Base-by-base conservation (phyloP, 1,140 invertebrate genomes). In the Leptinotarsa texana region DNA sequence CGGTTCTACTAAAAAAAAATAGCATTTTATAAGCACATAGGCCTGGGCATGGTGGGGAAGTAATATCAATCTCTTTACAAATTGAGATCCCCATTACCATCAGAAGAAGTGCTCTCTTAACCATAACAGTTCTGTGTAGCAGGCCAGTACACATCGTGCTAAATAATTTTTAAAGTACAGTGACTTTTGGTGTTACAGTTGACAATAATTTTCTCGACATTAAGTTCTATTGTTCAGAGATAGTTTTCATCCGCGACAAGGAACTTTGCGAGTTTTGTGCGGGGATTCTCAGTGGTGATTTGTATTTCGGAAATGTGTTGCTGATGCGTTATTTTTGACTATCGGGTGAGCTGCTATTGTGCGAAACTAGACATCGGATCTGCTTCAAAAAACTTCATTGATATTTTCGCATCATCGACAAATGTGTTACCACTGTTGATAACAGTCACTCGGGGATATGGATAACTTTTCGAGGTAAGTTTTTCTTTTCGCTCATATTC, bases 41-140 rank as follows among this genome's bases (percentile, higher is more conserved):
- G 63, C 15, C 17, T 21, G 11, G 21, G 3, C 21, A 65, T 66
- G 47, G 80, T 77, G 80, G 80, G 80, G 80, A 72, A 62, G 69
- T 72, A 77, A 79, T 80, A 80, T 78, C 74, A 77, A 79, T 79
- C 80, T 75, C 71, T 74, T 69, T 75, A 73, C 75, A 79, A 79
- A 78, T 79, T 78, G 71, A 72, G 73, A 68, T 73, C 74, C 80
- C 73, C 74, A 80, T 75, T 79, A 78, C 78, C 68, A 75, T 69
- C 77, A 49, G 69, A 63, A 68, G 69, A 73, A 75, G 76, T 72
- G 70, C 67, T 77, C 72, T 70, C 72, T 73, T 73, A 79, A 63
- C 72, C 72, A 57, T 73, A 73, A 66, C 72, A 65, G 72, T 73
- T 73, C 48, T 66, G 22, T 27, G 70, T 33, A 67, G 65, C 63